Percentiles rank a stretch among this genome's conserved stretches.
These are phyloP conservation scores for Acanthosepion esculentum DNA, from an alignment of 2,888 invertebrate genomes.

Conservation along the genomic window DNA sequence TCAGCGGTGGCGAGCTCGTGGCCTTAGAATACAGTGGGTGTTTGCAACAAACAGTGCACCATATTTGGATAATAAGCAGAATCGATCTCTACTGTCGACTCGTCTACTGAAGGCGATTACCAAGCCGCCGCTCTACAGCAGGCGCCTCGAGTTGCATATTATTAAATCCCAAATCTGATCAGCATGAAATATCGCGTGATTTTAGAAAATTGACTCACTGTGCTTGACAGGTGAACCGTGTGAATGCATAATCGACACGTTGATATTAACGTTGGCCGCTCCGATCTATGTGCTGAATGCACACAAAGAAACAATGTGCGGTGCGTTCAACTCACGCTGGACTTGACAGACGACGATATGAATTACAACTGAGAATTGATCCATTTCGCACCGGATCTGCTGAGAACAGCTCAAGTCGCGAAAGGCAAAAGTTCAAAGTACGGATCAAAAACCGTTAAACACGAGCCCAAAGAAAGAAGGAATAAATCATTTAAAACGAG, in stretches of 20 bases:
- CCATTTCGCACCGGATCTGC: background rate
- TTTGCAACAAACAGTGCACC: too few species aligned
- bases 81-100: too few species aligned
- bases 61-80: too few species aligned
- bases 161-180: background rate
- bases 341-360: constrained; percentile 20
- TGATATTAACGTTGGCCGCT: background rate
- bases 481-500: too few species aligned
- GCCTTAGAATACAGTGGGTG: too few species aligned
- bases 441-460: background rate
- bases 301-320: background rate
- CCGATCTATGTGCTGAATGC: background rate
- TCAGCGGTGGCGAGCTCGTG: too few species aligned
- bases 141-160: background rate
- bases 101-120: too few species aligned
- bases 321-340: background rate
- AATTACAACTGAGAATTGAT: background rate
- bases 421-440: background rate
- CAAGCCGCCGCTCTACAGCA: background rate
- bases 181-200: background rate
- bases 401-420: background rate
- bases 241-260: background rate
- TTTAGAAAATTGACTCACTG: background rate
- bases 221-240: background rate
- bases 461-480: too few species aligned